Percentiles rank a stretch among this genome's conserved stretches.
phyloP scores from a whole-genome alignment of 1,140 invertebrate genomes.

The Ephestia elutella region DNA sequence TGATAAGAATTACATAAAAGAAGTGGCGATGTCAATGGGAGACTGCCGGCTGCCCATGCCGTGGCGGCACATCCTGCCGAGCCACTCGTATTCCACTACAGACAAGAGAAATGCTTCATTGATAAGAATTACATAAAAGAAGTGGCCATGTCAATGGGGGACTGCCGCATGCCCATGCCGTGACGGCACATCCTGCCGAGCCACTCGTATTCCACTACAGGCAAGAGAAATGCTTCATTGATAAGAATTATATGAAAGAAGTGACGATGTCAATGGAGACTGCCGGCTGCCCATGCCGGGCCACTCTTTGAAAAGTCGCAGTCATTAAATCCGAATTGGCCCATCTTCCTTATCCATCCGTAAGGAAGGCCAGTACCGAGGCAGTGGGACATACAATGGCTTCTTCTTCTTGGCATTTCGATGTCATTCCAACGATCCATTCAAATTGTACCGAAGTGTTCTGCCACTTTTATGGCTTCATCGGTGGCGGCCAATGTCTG shows the following conservation, averaged over 20 bases:
- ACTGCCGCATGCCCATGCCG: slow-evolving; percentile 38
- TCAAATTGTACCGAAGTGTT: too few relatives aligned
- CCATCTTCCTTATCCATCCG: too few relatives aligned
- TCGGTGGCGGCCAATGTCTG: too few relatives aligned
- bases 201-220: slow-evolving; percentile 22
- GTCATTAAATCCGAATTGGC: too few relatives aligned
- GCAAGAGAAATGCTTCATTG: neutral
- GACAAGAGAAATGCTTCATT: neutral
- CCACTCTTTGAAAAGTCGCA: slow-evolving; percentile 22
- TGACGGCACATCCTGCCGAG: slow-evolving; percentile 38
- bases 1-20: too few relatives aligned
- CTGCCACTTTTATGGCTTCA: too few relatives aligned
- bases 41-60: slow-evolving; percentile 43
- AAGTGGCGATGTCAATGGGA: slow-evolving; percentile 51
- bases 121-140: too few relatives aligned
- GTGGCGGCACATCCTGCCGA: slow-evolving; percentile 36
- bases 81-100: slow-evolving; percentile 25
- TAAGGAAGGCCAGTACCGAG: too few relatives aligned
- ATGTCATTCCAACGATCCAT: too few relatives aligned
- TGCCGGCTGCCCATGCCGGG: slow-evolving; percentile 38
- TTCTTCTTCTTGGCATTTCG: too few relatives aligned
- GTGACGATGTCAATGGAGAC: slow-evolving; percentile 53
- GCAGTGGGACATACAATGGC: too few relatives aligned
- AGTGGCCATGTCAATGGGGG: slow-evolving; percentile 52
- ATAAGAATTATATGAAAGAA: too few relatives aligned